Evolutionary conservation across 2,113 vertebrate species (phyloP).

Genomic region (Dipodomys merriami): DNA sequence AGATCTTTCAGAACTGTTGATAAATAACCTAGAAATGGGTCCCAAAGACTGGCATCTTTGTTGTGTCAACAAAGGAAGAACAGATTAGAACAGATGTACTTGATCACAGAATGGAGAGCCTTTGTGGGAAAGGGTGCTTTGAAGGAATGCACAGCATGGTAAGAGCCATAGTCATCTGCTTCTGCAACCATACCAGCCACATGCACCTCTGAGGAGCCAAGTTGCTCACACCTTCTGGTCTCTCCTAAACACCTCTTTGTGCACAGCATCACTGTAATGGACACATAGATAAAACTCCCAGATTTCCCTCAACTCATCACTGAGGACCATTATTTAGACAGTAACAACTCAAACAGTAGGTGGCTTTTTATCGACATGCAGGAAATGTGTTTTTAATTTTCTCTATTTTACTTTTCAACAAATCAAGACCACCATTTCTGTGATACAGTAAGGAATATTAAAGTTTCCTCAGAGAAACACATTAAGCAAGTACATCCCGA

Average conservation of each 20-base stretch:
- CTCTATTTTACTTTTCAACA: background rate
- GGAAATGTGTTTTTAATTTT: background rate
- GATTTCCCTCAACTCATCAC: background rate
- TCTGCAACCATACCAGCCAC: background rate
- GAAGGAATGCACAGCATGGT: rapidly evolving
- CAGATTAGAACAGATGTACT: background rate
- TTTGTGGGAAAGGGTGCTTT: background rate
- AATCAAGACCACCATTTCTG: background rate
- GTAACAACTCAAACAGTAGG: background rate
- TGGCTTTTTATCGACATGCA: slow-evolving; percentile 27
- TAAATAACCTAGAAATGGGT: background rate
- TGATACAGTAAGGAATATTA: background rate
- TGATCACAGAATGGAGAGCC: background rate
- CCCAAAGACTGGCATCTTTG: background rate
- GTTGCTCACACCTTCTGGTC: background rate
- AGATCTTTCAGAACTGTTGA: slow-evolving; percentile 5
- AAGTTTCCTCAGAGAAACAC: background rate
- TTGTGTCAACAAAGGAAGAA: background rate
- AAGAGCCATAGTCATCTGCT: background rate
- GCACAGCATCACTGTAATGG: background rate
- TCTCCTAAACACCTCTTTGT: background rate
- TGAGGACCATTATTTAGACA: background rate
- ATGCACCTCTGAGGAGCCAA: background rate
- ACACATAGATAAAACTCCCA: background rate
- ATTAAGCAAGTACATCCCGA: background rate